Evolutionary conservation across 2,888 invertebrate genomes (phyloP), one percentile per base, ranked within the genome.

Genomic region (Belgica antarctica): DNA sequence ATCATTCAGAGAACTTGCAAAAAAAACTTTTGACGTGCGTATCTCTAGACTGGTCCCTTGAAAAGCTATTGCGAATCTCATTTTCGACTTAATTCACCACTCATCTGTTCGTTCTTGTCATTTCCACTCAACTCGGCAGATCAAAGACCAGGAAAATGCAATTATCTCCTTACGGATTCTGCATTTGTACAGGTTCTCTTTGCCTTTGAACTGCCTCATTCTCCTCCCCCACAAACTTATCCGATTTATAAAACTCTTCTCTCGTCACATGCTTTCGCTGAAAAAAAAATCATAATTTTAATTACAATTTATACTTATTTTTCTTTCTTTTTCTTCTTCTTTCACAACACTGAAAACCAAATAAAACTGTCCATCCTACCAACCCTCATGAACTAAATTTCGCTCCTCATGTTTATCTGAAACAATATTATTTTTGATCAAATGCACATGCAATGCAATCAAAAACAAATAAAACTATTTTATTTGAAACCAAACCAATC

Each of bases 291-390:
- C 22, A 52, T 19, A 52, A 46, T 52, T 52, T 52, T 68, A 68
- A 52, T 68, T 68, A 68, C 68, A 68, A 47, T 57, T 68, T 57
- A 31, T 22, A 57, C 22, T 68, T 65, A 46, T 46, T 65, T 68
- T 68, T 68, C 68, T 68, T 68, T 68, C 68, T 68, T 68, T 68
- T 68, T 52, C 57, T 57, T 68, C 68, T 68, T 68, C 68, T 68
- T 68, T 68, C 68, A 68, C 57, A 59, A 27, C 59, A 59, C 59
- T 12, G 34, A 66, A 27, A n/a, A 46, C 46, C 46, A 28, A 62
- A 62, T 31, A 5, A 36, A 65, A 41, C 41, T 41, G 27, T 59
- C 25, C 59, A 1, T 15, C 46, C 65, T 19, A n/a, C 27, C 52
- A 2, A 4, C 63, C 24, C 36, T 12, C 41, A 24, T n/a, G 7